Conservation (phyloP, 2,113 vertebrate species). For the Amazona guildingii region DNA sequence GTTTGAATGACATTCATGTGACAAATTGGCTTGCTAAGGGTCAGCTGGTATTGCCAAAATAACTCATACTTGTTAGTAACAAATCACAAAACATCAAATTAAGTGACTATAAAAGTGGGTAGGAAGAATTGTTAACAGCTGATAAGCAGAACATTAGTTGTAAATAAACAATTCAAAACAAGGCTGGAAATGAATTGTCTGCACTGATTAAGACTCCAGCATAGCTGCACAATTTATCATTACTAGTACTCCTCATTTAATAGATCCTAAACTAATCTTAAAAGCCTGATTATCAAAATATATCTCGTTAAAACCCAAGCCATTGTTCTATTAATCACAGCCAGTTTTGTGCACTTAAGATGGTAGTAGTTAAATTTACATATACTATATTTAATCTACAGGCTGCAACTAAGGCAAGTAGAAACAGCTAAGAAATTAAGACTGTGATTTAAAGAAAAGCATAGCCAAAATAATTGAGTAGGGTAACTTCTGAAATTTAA, state of each 20-base stretch:
- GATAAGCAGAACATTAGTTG: background rate
- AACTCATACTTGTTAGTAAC: conserved; percentile 33
- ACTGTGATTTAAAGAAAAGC: background rate
- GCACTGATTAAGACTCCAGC: background rate
- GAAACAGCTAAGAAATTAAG: background rate
- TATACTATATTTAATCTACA: background rate
- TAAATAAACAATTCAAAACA: conserved; percentile 12
- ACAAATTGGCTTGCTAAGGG: conserved; percentile 52
- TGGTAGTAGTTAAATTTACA: background rate
- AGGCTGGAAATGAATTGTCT: background rate
- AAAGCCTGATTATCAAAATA: background rate
- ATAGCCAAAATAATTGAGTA: background rate
- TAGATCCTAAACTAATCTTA: background rate
- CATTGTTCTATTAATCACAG: background rate
- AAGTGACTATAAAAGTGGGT: background rate
- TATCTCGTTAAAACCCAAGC: background rate
- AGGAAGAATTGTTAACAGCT: conserved; percentile 1
- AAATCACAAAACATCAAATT: conserved; percentile 28
- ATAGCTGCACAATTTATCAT: background rate
- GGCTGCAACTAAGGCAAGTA: background rate
- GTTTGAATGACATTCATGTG: conserved; percentile 58
- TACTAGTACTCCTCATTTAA: background rate
- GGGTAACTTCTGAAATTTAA: background rate
- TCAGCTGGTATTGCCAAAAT: conserved; percentile 51
- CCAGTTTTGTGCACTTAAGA: background rate